Conservation (phyloP, 2,888 invertebrate genomes). For the Piscicola geometra region DNA sequence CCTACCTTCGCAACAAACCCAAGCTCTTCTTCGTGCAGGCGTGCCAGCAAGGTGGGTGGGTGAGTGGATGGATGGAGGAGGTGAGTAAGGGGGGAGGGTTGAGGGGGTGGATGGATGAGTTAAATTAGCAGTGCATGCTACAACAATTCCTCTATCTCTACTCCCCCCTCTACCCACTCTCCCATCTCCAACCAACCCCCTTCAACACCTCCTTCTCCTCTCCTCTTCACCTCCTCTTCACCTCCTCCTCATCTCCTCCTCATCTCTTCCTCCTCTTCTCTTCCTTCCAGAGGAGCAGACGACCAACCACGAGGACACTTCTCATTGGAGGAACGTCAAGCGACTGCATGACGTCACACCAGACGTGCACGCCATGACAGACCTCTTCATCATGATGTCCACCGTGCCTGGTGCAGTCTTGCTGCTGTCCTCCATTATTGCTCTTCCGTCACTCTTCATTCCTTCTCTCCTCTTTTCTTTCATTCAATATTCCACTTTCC, state of each 20-base stretch:
- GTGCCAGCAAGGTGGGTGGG: conserved; percentile 12
- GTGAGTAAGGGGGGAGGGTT: too few relatives aligned
- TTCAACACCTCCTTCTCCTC: too few relatives aligned
- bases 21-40: conserved; percentile 29
- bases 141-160: too few relatives aligned
- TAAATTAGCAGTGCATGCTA: too few relatives aligned
- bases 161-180: too few relatives aligned
- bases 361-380: background rate
- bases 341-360: background rate
- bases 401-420: conserved; percentile 24
- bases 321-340: background rate
- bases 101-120: too few relatives aligned
- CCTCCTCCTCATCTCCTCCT: too few relatives aligned
- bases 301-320: background rate
- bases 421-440: background rate
- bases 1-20: conserved; percentile 8
- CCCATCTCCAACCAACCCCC: too few relatives aligned
- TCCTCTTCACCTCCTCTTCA: too few relatives aligned
- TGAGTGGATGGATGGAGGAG: background rate
- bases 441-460: background rate
- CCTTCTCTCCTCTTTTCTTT: background rate
- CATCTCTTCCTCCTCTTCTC: too few relatives aligned
- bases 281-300: background rate
- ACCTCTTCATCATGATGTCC: conserved; percentile 27
- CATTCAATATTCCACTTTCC: background rate